Percentiles rank a stretch among this genome's conserved stretches.
These are phyloP conservation scores for Nothoprocta perdicaria DNA, from an alignment of 2,113 vertebrate species.

Conservation along the genomic window DNA sequence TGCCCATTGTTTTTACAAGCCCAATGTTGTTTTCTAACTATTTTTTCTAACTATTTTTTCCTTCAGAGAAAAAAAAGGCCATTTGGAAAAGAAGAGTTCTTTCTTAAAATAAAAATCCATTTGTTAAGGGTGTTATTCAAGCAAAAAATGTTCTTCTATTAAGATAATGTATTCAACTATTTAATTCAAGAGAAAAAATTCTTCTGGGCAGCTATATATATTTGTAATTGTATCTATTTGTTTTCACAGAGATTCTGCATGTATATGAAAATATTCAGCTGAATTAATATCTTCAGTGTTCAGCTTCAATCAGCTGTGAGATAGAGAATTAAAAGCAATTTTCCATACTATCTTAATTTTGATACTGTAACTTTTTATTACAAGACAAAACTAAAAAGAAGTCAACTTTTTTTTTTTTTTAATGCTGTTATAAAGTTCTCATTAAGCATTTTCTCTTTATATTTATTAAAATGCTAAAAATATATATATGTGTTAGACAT, in stretches of 20 bases:
- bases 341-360: neutral
- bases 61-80: neutral
- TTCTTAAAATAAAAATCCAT: neutral
- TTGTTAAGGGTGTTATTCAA: neutral
- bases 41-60: neutral
- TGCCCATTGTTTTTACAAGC: neutral
- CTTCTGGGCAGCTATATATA: neutral
- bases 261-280: neutral
- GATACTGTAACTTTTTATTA: neutral
- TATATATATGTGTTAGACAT: constrained; percentile 38
- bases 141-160: neutral
- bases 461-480: constrained; percentile 66
- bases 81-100: rapidly evolving
- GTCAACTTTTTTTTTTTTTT: neutral
- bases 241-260: neutral
- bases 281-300: neutral
- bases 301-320: neutral
- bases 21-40: neutral
- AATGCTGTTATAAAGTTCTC: neutral
- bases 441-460: constrained; percentile 44
- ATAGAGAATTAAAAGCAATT: neutral
- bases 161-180: neutral
- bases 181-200: neutral
- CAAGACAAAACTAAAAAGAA: neutral
- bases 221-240: rapidly evolving